Evolutionary conservation across 64 coral and sea anemone genomes (phyloP).

Genomic region (Actinia tenebrosa): DNA sequence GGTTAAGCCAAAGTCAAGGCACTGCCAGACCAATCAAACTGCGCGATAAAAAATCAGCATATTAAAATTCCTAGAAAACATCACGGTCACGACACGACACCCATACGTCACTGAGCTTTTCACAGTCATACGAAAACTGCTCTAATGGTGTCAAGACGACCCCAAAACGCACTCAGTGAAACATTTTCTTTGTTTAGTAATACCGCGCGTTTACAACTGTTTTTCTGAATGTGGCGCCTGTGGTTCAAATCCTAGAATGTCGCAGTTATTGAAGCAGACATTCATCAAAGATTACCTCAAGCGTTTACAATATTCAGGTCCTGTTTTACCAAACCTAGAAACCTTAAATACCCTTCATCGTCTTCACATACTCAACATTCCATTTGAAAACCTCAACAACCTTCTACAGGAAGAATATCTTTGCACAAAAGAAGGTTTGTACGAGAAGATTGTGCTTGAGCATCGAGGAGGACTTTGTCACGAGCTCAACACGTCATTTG

Average conservation of each 20-base stretch:
- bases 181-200: no score
- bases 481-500: background rate
- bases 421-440: background rate
- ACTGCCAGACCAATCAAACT: no score
- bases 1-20: no score
- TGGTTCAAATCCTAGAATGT: background rate
- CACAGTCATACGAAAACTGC: no score
- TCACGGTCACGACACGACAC: no score
- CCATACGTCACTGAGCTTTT: no score
- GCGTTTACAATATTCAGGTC: slow-evolving; percentile 2
- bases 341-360: background rate
- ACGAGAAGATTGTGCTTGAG: background rate
- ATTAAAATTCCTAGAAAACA: no score
- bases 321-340: background rate
- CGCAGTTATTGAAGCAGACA: background rate
- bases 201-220: no score
- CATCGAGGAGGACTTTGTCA: background rate
- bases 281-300: background rate
- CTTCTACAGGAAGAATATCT: background rate
- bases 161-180: no score
- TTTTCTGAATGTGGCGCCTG: no score
- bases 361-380: background rate
- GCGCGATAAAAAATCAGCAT: no score
- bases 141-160: no score
- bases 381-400: slow-evolving; percentile 5